Conservation (phyloP, 1,140 invertebrate species). For the Macrocentrus cingulum region DNA sequence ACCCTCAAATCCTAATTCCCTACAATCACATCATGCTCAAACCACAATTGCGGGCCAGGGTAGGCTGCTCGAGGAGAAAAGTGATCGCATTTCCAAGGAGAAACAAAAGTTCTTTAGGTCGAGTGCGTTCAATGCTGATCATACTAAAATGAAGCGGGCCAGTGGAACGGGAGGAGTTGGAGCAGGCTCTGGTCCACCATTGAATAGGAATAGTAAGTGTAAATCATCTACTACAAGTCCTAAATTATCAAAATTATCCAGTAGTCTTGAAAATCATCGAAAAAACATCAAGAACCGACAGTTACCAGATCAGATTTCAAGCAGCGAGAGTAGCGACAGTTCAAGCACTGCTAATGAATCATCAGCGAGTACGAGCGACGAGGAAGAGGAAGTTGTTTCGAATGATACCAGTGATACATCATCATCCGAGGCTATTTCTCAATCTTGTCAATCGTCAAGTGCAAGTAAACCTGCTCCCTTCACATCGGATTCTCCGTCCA, state of each 20-base stretch:
- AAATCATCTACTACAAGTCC: constrained; percentile 32
- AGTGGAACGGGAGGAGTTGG: constrained; percentile 36
- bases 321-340: constrained; percentile 37
- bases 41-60: constrained; percentile 44
- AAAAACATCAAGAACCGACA: not conserved
- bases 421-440: constrained; percentile 39
- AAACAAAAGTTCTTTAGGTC: constrained; percentile 83
- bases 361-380: constrained; percentile 33
- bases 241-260: constrained; percentile 31
- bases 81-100: constrained; percentile 79
- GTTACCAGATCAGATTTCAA: constrained; percentile 12
- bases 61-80: constrained; percentile 62
- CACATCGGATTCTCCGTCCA: constrained; percentile 47
- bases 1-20: constrained; percentile 52
- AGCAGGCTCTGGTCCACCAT: constrained; percentile 23
- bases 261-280: not conserved
- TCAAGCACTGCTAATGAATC: constrained; percentile 38
- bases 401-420: constrained; percentile 50
- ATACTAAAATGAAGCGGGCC: constrained; percentile 55
- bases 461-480: constrained; percentile 54
- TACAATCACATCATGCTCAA: constrained; percentile 41
- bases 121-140: constrained; percentile 70
- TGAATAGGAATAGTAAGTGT: constrained; percentile 30
- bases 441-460: constrained; percentile 6
- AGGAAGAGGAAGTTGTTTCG: constrained; percentile 47